These are phyloP conservation scores for Machaerirhynchus nigripectus DNA, from an alignment of 2,113 vertebrate genomes.

Conservation along the genomic window DNA sequence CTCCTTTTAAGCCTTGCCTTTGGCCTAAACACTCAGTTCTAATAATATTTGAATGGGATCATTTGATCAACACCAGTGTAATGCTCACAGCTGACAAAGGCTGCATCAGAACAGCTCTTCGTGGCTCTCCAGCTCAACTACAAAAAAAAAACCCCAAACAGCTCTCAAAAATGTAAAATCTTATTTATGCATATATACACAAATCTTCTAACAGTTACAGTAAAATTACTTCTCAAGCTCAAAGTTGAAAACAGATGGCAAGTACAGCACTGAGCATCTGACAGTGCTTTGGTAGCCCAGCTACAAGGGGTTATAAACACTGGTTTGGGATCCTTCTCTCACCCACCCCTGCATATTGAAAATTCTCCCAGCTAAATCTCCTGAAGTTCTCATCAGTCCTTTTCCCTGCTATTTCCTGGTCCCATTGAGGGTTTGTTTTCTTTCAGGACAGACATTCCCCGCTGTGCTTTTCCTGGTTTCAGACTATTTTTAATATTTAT, in stretches of 20 bases:
- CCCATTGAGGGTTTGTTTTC: constrained; percentile 63
- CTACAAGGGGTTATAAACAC: background rate
- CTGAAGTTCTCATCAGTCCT: background rate
- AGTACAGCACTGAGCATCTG: background rate
- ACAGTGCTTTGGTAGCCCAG: background rate
- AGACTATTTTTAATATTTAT: constrained; percentile 76
- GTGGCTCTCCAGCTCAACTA: background rate
- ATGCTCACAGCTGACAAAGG: background rate
- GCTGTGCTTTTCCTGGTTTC: constrained; percentile 73
- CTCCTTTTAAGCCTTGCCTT: background rate
- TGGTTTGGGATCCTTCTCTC: background rate
- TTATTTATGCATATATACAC: background rate
- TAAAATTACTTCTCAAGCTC: constrained; percentile 4
- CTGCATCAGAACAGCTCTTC: background rate
- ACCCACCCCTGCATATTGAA: background rate
- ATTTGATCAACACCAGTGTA: background rate
- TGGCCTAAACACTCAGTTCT: background rate
- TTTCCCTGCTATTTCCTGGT: constrained; percentile 29
- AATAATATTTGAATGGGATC: background rate
- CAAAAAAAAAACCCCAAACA: background rate
- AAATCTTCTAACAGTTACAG: background rate
- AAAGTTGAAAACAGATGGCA: constrained; percentile 28
- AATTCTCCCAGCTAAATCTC: background rate
- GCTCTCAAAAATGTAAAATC: constrained; percentile 14
- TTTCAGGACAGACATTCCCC: constrained; percentile 68